These are phyloP conservation scores for Cremastobaeus sp. DNA, from an alignment of 2,888 invertebrate species.

Conservation along the genomic window DNA sequence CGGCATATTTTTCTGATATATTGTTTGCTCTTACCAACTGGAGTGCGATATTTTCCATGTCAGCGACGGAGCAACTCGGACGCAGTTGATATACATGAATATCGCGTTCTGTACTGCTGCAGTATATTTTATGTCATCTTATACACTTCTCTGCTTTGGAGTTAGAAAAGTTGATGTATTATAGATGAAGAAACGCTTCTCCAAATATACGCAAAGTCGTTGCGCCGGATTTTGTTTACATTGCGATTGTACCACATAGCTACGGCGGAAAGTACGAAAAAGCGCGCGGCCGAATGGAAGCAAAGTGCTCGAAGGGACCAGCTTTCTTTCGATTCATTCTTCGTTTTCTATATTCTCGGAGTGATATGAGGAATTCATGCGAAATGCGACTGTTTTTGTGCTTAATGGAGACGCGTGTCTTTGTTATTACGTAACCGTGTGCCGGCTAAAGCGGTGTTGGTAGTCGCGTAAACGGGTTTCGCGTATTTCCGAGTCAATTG, in stretches of 20 bases:
- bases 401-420: slow-evolving; percentile 14
- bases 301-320: slow-evolving; percentile 57
- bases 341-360: slow-evolving; percentile 37
- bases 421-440: slow-evolving; percentile 6
- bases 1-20: slow-evolving; percentile 51
- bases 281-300: slow-evolving; percentile 41
- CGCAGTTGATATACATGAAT: slow-evolving; percentile 54
- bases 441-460: slow-evolving; percentile 12
- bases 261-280: slow-evolving; percentile 34
- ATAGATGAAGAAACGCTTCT: slow-evolving; percentile 58
- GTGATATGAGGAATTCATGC: slow-evolving; percentile 28
- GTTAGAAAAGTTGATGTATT: slow-evolving; percentile 57
- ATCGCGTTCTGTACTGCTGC: slow-evolving; percentile 48
- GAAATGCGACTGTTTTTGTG: slow-evolving; percentile 34
- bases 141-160: slow-evolving; percentile 44
- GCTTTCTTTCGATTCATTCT: slow-evolving; percentile 50
- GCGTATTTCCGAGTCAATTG: no score
- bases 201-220: slow-evolving; percentile 55
- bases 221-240: slow-evolving; percentile 58
- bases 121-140: slow-evolving; percentile 57
- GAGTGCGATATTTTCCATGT: slow-evolving; percentile 57
- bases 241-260: slow-evolving; percentile 55
- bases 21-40: slow-evolving; percentile 42
- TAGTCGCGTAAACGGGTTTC: not conserved
- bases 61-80: slow-evolving; percentile 50